Evolutionary conservation across 1,140 invertebrate genomes (phyloP).

Genomic region (Tenebrio molitor): DNA sequence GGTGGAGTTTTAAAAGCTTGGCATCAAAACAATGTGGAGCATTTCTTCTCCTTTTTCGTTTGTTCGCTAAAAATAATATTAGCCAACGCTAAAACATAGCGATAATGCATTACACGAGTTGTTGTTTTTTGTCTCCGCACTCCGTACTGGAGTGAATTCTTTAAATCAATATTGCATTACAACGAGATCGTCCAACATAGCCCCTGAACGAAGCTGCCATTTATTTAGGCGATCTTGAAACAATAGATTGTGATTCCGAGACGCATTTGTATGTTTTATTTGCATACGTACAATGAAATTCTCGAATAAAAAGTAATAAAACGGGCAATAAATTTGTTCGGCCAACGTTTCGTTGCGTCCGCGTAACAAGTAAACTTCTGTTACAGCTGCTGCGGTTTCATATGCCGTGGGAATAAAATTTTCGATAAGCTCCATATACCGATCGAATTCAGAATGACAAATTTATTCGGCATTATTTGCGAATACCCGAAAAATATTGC

Average conservation of each 20-base stretch:
- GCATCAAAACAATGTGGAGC: slow-evolving; percentile 60
- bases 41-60: slow-evolving; percentile 56
- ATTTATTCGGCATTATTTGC: no score
- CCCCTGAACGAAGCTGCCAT: slow-evolving; percentile 50
- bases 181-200: slow-evolving; percentile 41
- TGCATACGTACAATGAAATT: slow-evolving; percentile 63
- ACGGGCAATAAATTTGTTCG: slow-evolving; percentile 57
- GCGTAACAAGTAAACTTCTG: not conserved
- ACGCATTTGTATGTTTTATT: slow-evolving; percentile 60
- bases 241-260: slow-evolving; percentile 61
- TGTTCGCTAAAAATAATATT: slow-evolving; percentile 63
- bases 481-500: no score
- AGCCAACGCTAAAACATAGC: slow-evolving; percentile 60
- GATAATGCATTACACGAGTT: slow-evolving; percentile 63
- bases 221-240: slow-evolving; percentile 60
- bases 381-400: slow-evolving; percentile 1
- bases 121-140: slow-evolving; percentile 58
- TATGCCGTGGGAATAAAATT: slow-evolving; percentile 16
- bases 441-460: no score
- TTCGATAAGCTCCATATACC: not conserved
- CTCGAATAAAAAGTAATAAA: slow-evolving; percentile 61
- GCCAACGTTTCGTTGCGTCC: slow-evolving; percentile 29
- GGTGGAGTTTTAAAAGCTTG: slow-evolving; percentile 56
- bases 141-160: slow-evolving; percentile 57
- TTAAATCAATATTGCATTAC: slow-evolving; percentile 64